phyloP scores from a whole-genome alignment of 2,113 vertebrate genomes.

The Tetrax tetrax region DNA sequence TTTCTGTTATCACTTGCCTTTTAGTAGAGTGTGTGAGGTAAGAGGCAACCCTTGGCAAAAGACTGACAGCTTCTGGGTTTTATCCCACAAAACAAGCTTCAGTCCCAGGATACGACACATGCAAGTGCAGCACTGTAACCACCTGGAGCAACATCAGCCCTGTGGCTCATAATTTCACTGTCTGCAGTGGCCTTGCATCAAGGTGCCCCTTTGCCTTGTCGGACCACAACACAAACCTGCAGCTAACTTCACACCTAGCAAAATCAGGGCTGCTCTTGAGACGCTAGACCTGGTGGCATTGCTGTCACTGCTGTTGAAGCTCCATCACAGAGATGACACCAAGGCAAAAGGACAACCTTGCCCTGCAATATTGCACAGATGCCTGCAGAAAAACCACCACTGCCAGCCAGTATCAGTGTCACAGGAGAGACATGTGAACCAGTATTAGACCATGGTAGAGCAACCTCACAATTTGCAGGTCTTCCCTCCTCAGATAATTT shows the following conservation, averaged over 20 bases:
- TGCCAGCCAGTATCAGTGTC: not conserved
- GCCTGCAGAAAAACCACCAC: not conserved
- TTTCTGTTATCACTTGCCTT: not conserved
- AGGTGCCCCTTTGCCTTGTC: not conserved
- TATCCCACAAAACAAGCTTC: not conserved
- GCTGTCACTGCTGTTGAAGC: not conserved
- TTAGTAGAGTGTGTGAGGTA: not conserved
- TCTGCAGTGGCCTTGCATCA: not conserved
- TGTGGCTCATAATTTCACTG: not conserved
- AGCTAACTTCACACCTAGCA: not conserved
- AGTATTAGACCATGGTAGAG: rapidly evolving
- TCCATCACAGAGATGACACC: not conserved
- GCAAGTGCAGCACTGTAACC: not conserved
- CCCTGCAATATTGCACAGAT: not conserved
- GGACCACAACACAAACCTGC: not conserved
- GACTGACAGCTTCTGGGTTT: not conserved
- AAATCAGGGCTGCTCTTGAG: not conserved
- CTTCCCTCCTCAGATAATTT: not conserved
- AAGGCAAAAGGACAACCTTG: not conserved
- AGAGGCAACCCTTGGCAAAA: not conserved
- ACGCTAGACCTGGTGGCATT: not conserved
- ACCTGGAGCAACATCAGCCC: not conserved
- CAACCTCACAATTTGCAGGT: not conserved
- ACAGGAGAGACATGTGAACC: not conserved
- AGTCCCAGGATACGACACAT: rapidly evolving